Evolutionary conservation across 2,888 invertebrate species (phyloP).

Genomic region (Ormyrus pomaceus): DNA sequence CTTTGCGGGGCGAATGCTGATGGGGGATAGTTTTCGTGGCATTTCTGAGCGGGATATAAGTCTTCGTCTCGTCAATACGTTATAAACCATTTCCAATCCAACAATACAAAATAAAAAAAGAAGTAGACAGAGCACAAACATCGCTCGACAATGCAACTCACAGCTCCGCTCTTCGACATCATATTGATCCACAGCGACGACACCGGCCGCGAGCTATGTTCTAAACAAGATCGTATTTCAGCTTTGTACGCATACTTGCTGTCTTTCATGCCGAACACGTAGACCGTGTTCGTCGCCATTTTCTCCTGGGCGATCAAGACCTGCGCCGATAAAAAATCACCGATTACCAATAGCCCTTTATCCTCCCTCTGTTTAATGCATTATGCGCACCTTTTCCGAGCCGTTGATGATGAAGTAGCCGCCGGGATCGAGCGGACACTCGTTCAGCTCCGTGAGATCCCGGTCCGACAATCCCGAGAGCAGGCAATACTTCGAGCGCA

Average conservation of each 20-base stretch:
- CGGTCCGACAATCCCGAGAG: slow-evolving; percentile 96
- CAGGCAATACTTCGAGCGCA: slow-evolving; percentile 97
- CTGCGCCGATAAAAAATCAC: slow-evolving; percentile 62
- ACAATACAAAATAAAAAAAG: too few relatives aligned
- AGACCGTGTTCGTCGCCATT: slow-evolving; percentile 99
- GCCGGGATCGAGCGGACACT: slow-evolving; percentile 99
- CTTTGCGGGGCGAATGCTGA: too few relatives aligned
- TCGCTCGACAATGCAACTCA: slow-evolving; percentile 63
- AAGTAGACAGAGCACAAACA: too few relatives aligned
- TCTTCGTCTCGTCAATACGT: too few relatives aligned
- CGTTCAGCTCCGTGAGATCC: slow-evolving; percentile 99
- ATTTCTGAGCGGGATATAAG: too few relatives aligned
- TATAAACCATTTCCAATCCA: too few relatives aligned
- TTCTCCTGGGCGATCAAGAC: slow-evolving; percentile 99
- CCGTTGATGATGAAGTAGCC: slow-evolving; percentile 99
- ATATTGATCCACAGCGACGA: slow-evolving; percentile 99
- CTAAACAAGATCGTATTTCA: slow-evolving; percentile 96
- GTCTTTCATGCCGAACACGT: slow-evolving; percentile 99
- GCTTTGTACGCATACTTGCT: slow-evolving; percentile 99
- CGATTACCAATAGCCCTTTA: too few relatives aligned
- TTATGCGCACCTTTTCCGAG: slow-evolving; percentile 88
- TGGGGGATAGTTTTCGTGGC: too few relatives aligned
- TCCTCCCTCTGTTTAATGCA: not conserved
- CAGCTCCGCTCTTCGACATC: slow-evolving; percentile 96
- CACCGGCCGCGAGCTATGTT: slow-evolving; percentile 95